Base-by-base conservation (phyloP, 2,888 invertebrate genomes). In the Globia sparganii region DNA sequence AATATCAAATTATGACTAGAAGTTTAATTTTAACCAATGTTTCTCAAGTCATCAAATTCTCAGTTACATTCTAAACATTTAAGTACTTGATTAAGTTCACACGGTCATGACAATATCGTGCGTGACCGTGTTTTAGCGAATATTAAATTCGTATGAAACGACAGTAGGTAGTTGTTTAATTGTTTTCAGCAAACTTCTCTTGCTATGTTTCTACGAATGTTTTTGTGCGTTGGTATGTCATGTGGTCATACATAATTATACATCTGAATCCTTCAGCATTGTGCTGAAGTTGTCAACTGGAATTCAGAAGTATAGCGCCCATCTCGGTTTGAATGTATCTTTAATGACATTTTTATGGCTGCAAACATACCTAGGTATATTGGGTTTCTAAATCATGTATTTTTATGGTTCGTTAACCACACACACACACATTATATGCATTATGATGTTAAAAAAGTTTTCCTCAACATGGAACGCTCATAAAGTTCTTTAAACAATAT, bases 401-500 rank as follows among this genome's bases (percentile, higher is more conserved):
- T 0, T 81, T 59, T 53, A 70, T 67, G 28, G 62, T 53, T 43
- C n/a, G 21, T 46, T 13, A 31, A 34, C 40, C 69, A 78, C 53
- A 49, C 67, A 49, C 46, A 68, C 43, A 21, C n/a, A n/a, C n/a
- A n/a, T n/a, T n/a, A n/a, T 66, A 28, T 25, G 9, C 40, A 61
- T 49, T 40, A 58, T 70, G 37, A 4, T 25, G 31, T 28, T 71
- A 15, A 75, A 72, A 69, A 84, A 80, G 62, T 72, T 75, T 84
- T 69, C 66, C 58, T 75, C 58, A 28, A 75, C 34, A 73, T 46
- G 53, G 59, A 49, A 75, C 72, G 66, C 72, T 59, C 74, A 65
- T 83, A 80, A 75, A 87, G 80, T 87, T 80, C 80, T 73, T 84
- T 76, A 84, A 69, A 86, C 83, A 75, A 75, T 87, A 80, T 86